Evolutionary conservation across 37 sponge, comb jelly and placozoan species (phyloP).

Genomic region (Geodia barretti): DNA sequence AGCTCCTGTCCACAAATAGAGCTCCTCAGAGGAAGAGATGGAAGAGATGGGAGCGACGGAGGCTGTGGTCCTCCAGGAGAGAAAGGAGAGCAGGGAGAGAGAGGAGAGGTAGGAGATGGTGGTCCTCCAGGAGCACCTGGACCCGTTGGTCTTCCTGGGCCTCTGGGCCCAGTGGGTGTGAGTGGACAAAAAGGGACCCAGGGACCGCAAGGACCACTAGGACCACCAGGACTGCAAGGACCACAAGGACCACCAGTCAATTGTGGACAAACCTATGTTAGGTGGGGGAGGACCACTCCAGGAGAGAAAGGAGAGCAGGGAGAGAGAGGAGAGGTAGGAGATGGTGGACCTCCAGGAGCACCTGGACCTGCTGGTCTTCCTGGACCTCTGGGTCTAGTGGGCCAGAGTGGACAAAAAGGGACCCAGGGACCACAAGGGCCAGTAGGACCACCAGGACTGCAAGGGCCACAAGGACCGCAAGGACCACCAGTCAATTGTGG

Average conservation of each 20-base stretch:
- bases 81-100: too few relatives aligned
- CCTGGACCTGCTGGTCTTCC: not conserved
- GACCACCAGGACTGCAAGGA: constrained; percentile 29
- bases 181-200: constrained; percentile 23
- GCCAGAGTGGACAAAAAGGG: constrained; percentile 1
- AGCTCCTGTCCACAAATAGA: constrained; percentile 15
- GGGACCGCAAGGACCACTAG: constrained; percentile 16
- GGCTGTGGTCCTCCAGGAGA: too few relatives aligned
- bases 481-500: too few relatives aligned
- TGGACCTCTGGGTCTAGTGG: constrained; percentile 14
- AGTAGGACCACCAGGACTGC: too few relatives aligned
- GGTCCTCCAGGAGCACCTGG: too few relatives aligned
- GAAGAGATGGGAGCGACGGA: constrained; percentile 39
- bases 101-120: too few relatives aligned
- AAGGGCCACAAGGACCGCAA: too few relatives aligned
- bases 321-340: constrained; percentile 12
- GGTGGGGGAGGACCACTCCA: constrained; percentile 30
- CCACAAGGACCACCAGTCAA: too few relatives aligned
- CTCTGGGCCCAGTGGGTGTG: too few relatives aligned
- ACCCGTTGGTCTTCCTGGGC: too few relatives aligned
- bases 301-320: constrained; percentile 16
- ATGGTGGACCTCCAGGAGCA: constrained; percentile 1
- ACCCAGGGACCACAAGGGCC: too few relatives aligned
- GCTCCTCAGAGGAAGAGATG: constrained; percentile 40
- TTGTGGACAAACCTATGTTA: constrained; percentile 20